phyloP scores from a whole-genome alignment of 2,888 invertebrate genomes.

The Cerastis leucographa region DNA sequence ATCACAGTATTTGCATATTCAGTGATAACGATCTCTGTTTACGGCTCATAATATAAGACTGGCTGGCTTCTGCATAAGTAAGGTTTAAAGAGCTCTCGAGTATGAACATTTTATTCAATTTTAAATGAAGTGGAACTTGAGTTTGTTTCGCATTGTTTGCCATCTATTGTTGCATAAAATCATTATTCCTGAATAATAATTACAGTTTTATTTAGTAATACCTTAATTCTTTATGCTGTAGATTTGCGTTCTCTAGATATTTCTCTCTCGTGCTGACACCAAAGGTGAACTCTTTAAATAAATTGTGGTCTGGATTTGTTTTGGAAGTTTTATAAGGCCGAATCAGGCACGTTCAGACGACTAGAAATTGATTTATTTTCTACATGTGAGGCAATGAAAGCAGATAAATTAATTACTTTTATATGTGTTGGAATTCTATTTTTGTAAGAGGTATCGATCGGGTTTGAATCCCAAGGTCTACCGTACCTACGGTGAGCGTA shows the following conservation, averaged over 20 bases:
- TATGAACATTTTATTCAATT: slow-evolving; percentile 45
- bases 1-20: slow-evolving; percentile 70
- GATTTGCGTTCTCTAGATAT: slow-evolving; percentile 5
- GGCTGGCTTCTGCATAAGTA: slow-evolving; percentile 52
- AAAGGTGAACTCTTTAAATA: neutral
- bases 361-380: slow-evolving; percentile 7
- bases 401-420: slow-evolving; percentile 21
- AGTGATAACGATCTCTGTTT: slow-evolving; percentile 74
- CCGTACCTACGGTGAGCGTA: neutral
- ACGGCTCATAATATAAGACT: slow-evolving; percentile 65
- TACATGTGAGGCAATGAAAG: neutral
- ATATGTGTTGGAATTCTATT: slow-evolving; percentile 33
- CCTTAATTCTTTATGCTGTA: no score
- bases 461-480: slow-evolving; percentile 20
- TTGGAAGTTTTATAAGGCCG: no score
- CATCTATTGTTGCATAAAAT: neutral
- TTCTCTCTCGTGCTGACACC: neutral
- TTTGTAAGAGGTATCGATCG: slow-evolving; percentile 27
- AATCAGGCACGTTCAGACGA: no score
- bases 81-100: slow-evolving; percentile 28
- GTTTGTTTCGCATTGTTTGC: slow-evolving; percentile 6
- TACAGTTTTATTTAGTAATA: no score
- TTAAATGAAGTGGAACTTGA: slow-evolving; percentile 20
- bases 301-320: no score
- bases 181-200: neutral